Evolutionary conservation across 1,140 invertebrate species (phyloP), one percentile per base, ranked within the genome.

Genomic region (Arion vulgaris): DNA sequence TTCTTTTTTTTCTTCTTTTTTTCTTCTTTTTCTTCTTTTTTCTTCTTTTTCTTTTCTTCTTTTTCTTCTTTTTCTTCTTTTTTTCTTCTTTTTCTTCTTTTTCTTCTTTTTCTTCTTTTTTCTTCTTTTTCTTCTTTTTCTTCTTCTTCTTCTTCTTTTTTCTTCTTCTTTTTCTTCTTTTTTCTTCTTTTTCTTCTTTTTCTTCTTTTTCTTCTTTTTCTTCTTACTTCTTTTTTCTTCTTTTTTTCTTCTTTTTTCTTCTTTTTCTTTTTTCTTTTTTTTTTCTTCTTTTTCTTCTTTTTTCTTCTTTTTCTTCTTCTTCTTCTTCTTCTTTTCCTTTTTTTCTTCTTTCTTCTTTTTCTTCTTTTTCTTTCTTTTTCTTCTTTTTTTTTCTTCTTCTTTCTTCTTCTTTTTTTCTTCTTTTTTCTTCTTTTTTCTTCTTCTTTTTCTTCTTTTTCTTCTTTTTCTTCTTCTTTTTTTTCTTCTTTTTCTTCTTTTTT

Each of bases 381-480:
- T n/a, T n/a, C n/a, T n/a, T n/a, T n/a, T 49, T 19, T 19, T 19
- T 19, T 19, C 45, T 49, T 19, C 45, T 49, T 19, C 45, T n/a
- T 49, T 49, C 45, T 49, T 9, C 45, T 49, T 49, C 45, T 19
- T 49, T 49, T 49, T 11, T 49, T 49, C 45, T 49, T 11, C 19
- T 19, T 19, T 49, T 19, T 19, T 9, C 45, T 26, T 68, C 32
- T n/a, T 68, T 68, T n/a, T 68, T 68, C 62, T 68, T 68, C 26
- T 68, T 68, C 62, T 28, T 28, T 11, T 28, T 68, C 26, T 28
- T 68, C 62, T 28, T 28, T n/a, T n/a, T 68, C 32, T 34, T 68
- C 62, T 68, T 34, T n/a, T 57, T 79, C 19, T 79, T 28, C 62
- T 7, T 79, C 77, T 79, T 26, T 68, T 57, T 68, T 1, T 79